Conservation (phyloP, 2,888 invertebrate genomes). For the Sesamia inferens region DNA sequence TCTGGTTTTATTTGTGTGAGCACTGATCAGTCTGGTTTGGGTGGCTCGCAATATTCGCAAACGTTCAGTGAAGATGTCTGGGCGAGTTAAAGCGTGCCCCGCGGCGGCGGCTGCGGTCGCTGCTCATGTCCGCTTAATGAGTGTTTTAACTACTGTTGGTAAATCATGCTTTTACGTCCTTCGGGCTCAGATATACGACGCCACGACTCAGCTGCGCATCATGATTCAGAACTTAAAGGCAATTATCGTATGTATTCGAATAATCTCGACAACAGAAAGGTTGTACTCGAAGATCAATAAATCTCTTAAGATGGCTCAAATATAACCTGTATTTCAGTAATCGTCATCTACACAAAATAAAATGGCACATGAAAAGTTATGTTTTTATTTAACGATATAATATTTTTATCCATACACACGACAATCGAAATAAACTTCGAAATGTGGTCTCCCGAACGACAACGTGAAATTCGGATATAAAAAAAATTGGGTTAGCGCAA, state of each 20-base stretch:
- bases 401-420: constrained; percentile 35
- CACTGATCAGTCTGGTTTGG: constrained; percentile 48
- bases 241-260: constrained; percentile 50
- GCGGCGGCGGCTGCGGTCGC: constrained; percentile 75
- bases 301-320: constrained; percentile 34
- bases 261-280: constrained; percentile 48
- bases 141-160: constrained; percentile 85
- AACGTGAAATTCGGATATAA: constrained; percentile 60
- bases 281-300: constrained; percentile 40
- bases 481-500: constrained; percentile 76
- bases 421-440: constrained; percentile 61
- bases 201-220: constrained; percentile 67
- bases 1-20: constrained; percentile 49
- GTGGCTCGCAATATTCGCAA: constrained; percentile 33
- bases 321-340: constrained; percentile 32
- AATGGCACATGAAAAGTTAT: constrained; percentile 22
- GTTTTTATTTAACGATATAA: constrained; percentile 40
- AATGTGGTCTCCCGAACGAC: constrained; percentile 56
- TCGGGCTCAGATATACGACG: constrained; percentile 67
- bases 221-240: constrained; percentile 55
- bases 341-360: constrained; percentile 16
- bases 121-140: constrained; percentile 82
- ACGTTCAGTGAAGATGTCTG: constrained; percentile 78
- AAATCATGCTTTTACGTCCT: constrained; percentile 80
- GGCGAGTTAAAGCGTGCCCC: constrained; percentile 76